Conservation (phyloP, 1,140 invertebrate species). For the Ruditapes philippinarum region DNA sequence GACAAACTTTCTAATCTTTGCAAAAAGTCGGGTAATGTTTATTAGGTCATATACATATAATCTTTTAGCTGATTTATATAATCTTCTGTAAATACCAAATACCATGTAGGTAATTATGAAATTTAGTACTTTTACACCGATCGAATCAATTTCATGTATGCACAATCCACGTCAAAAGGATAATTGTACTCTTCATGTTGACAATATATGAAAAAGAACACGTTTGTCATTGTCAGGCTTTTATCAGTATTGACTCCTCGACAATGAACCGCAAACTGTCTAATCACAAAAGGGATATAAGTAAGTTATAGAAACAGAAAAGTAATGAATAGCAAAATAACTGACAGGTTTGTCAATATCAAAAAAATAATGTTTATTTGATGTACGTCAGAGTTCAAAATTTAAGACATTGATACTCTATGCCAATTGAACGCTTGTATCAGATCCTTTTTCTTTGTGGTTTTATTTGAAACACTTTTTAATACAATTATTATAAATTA, state of each 20-base stretch:
- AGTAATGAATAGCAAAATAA: not conserved
- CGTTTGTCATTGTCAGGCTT: not conserved
- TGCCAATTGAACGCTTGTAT: too few species aligned
- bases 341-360: not conserved
- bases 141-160: not conserved
- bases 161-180: not conserved
- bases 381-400: too few species aligned
- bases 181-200: not conserved
- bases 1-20: too few species aligned
- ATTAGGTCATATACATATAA: not conserved
- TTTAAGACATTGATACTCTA: too few species aligned
- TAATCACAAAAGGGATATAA: too few species aligned
- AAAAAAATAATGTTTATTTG: too few species aligned
- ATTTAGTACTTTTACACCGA: not conserved
- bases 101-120: conserved; percentile 2
- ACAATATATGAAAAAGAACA: not conserved
- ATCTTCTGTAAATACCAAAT: not conserved
- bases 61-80: not conserved
- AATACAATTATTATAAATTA: too few species aligned
- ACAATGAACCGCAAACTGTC: too few species aligned
- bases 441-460: too few species aligned
- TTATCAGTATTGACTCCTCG: not conserved
- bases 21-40: not conserved
- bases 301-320: too few species aligned
- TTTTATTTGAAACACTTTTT: too few species aligned